Percentiles rank a stretch among this genome's conserved stretches.
phyloP scores from a whole-genome alignment of 2,888 invertebrate species.

The Rhamnusium bicolor region DNA sequence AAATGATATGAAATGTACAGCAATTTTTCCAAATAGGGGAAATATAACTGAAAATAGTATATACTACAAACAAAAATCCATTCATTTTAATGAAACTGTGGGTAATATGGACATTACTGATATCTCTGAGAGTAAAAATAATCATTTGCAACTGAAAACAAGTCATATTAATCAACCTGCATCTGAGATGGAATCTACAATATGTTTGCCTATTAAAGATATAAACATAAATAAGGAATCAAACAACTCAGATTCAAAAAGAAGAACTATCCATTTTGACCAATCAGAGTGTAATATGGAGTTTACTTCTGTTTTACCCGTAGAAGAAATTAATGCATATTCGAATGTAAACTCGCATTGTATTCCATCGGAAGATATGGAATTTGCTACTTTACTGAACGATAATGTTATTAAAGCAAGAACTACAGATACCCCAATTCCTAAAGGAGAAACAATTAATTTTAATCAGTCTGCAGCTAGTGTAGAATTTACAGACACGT shows the following conservation, averaged over 20 bases:
- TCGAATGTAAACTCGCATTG: background rate
- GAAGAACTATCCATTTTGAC: background rate
- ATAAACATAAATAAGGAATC: background rate
- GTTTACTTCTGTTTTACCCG: slow-evolving; percentile 32
- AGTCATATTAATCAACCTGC: background rate
- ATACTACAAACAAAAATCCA: too few relatives aligned
- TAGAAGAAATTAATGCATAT: too few relatives aligned
- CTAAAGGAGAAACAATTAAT: background rate
- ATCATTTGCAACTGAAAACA: too few relatives aligned
- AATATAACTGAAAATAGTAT: background rate
- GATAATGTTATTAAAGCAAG: background rate
- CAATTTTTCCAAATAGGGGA: background rate
- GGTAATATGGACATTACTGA: background rate
- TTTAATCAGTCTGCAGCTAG: background rate
- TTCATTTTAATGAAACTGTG: background rate
- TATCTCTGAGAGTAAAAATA: background rate
- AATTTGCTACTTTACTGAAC: background rate
- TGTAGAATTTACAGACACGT: background rate
- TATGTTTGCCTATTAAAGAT: background rate
- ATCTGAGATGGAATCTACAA: background rate
- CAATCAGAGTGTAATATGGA: slow-evolving; percentile 30
- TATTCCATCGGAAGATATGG: slow-evolving; percentile 5
- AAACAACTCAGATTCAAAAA: background rate
- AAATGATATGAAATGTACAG: too few relatives aligned
- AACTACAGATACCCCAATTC: too few relatives aligned